Evolutionary conservation across 2,888 invertebrate genomes (phyloP).

Genomic region (Melolontha melolontha): DNA sequence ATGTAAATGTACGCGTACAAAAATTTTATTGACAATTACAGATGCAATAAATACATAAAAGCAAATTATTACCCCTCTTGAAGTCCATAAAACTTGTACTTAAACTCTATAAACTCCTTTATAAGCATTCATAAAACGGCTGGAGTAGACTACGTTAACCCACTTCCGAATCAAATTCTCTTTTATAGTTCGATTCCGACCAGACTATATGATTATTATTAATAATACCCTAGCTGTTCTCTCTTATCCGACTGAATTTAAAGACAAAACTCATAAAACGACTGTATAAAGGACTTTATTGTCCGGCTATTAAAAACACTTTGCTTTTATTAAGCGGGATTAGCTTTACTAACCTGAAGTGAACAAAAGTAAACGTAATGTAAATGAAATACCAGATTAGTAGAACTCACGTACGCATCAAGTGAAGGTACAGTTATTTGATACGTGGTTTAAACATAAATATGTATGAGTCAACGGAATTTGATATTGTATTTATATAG

Average conservation of each 20-base stretch:
- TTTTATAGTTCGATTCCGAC: constrained; percentile 11
- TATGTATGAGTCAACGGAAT: no score
- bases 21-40: constrained; percentile 13
- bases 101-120: constrained; percentile 3
- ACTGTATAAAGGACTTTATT: background rate
- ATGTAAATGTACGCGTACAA: background rate
- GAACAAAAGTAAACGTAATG: no score
- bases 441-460: no score
- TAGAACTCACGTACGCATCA: no score
- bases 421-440: no score
- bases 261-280: background rate
- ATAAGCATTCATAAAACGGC: constrained; percentile 5
- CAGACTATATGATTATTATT: background rate
- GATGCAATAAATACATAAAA: constrained; percentile 12
- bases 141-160: constrained; percentile 8
- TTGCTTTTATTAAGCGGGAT: background rate
- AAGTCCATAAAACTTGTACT: background rate
- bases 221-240: background rate
- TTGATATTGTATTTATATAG: no score
- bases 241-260: background rate
- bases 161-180: constrained; percentile 10
- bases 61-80: background rate
- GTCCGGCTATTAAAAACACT: background rate
- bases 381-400: no score
- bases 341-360: no score